Evolutionary conservation across 2,797 vertebrate species (phyloP).

Genomic region (Pampus argenteus): DNA sequence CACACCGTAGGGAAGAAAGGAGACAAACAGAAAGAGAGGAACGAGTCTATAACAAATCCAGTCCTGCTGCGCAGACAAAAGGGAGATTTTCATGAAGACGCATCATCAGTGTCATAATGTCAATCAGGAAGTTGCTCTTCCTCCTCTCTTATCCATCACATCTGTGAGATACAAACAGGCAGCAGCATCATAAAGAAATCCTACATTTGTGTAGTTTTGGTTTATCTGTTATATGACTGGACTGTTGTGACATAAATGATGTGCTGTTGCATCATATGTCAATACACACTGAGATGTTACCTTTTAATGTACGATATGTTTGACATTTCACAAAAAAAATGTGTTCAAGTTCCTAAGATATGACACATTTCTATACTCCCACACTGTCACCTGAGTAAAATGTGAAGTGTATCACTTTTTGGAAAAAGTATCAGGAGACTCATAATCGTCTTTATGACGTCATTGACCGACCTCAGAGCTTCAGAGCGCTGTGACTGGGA

Average conservation of each 20-base stretch:
- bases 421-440: neutral
- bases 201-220: neutral
- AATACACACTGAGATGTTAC: no score
- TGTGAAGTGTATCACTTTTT: neutral
- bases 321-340: no score
- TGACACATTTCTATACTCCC: no score
- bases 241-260: neutral
- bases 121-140: conserved; percentile 39
- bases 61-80: conserved; percentile 12
- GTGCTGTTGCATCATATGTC: no score
- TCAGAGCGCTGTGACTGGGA: neutral
- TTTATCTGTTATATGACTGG: neutral
- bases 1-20: neutral
- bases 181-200: conserved; percentile 3
- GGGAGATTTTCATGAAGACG: neutral
- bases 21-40: neutral
- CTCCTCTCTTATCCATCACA: conserved; percentile 29
- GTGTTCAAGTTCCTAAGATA: no score
- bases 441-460: neutral
- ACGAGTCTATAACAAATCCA: neutral
- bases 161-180: conserved; percentile 12
- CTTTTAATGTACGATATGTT: no score
- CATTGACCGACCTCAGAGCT: neutral
- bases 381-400: no score
- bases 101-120: neutral